Percentiles rank a stretch among this genome's conserved stretches.
phyloP scores from a whole-genome alignment of 2,888 invertebrate species.

The Allacma fusca region DNA sequence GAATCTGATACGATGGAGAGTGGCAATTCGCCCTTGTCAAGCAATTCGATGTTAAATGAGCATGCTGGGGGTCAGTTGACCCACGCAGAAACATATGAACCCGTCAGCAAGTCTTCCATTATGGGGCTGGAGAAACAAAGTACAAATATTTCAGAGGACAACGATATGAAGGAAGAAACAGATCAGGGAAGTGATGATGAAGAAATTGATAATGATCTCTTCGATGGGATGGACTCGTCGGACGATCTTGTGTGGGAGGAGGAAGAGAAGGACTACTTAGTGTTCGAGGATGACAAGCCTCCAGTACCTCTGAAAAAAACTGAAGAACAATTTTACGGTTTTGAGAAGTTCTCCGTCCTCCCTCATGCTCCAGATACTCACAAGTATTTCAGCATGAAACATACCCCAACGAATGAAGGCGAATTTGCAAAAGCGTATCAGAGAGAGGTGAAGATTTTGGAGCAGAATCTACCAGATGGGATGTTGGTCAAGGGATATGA shows the following conservation, averaged over 20 bases:
- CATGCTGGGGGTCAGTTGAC: no score
- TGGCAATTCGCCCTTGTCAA: no score
- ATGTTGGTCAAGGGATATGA: slow-evolving; percentile 87
- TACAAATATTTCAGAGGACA: no score
- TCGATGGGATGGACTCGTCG: background rate
- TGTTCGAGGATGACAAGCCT: background rate
- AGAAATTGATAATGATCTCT: background rate
- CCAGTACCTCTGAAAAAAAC: background rate
- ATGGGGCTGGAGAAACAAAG: no score
- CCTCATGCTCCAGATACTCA: background rate
- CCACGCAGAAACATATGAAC: no score
- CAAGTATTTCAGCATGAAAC: background rate
- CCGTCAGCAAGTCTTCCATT: no score
- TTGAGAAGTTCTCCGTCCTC: background rate
- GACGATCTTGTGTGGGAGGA: background rate
- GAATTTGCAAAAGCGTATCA: slow-evolving; percentile 27
- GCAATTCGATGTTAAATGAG: no score
- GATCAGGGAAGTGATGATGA: background rate
- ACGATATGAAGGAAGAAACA: background rate
- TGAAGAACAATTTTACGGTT: slow-evolving; percentile 19
- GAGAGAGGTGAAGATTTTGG: slow-evolving; percentile 22
- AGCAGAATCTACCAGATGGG: slow-evolving; percentile 63
- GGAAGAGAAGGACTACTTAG: background rate
- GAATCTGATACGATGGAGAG: no score
- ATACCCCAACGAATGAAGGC: background rate